Evolutionary conservation across 53 echinoderm and acorn worm genomes (phyloP).

Genomic region (Echinarachnius parma): DNA sequence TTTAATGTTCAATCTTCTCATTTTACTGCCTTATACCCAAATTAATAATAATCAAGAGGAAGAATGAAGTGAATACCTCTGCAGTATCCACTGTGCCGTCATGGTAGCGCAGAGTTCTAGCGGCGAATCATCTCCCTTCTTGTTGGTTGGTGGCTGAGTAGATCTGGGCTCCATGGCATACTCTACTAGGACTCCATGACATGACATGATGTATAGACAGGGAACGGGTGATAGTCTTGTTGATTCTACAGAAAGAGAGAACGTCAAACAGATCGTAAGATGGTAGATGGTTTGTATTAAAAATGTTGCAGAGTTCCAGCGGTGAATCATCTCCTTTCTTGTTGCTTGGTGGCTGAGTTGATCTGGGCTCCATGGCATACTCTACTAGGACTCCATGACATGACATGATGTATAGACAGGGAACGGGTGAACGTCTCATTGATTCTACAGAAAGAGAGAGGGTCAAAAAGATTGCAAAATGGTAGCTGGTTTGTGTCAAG

Average conservation of each 20-base stretch:
- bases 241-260: constrained; percentile 16
- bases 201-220: constrained; percentile 89
- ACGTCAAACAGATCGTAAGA: not conserved
- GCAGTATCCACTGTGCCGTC: constrained; percentile 82
- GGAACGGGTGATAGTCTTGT: constrained; percentile 67
- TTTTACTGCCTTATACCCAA: too few species aligned
- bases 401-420: constrained; percentile 89
- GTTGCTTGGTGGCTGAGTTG: constrained; percentile 9
- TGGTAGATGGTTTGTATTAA: too few species aligned
- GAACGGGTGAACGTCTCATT: constrained; percentile 62
- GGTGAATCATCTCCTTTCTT: constrained; percentile 73
- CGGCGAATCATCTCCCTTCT: constrained; percentile 69
- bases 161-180: constrained; percentile 74
- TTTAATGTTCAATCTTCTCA: too few species aligned
- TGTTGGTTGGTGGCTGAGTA: constrained; percentile 18
- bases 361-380: constrained; percentile 73
- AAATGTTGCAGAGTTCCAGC: too few species aligned
- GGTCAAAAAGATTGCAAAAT: not conserved
- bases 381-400: constrained; percentile 86
- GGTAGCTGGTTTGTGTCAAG: too few species aligned
- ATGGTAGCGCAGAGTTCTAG: constrained; percentile 72
- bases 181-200: constrained; percentile 82
- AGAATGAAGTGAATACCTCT: constrained; percentile 75
- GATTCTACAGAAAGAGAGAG: constrained; percentile 14
- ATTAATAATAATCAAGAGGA: too few species aligned